Evolutionary conservation across 2,113 vertebrate species (phyloP).

Genomic region (Salvelinus alpinus): DNA sequence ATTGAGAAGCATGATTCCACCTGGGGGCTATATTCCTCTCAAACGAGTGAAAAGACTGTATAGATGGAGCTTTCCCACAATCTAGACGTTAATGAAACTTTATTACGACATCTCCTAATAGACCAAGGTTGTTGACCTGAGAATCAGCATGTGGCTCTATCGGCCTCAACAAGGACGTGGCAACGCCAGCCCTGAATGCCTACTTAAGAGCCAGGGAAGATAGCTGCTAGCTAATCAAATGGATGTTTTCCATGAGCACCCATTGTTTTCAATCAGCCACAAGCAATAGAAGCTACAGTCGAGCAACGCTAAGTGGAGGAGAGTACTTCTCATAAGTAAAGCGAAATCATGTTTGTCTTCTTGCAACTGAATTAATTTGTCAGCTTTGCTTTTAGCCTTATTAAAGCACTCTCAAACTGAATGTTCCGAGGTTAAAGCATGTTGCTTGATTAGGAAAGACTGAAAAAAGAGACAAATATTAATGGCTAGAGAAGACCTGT

Average conservation of each 20-base stretch:
- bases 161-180: constrained; percentile 37
- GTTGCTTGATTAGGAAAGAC: background rate
- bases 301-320: background rate
- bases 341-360: constrained; percentile 27
- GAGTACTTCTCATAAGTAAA: constrained; percentile 24
- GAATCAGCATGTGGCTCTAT: constrained; percentile 24
- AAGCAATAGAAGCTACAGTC: constrained; percentile 14
- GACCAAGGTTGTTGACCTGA: constrained; percentile 19
- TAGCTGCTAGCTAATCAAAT: constrained; percentile 50
- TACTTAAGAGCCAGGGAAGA: constrained; percentile 45
- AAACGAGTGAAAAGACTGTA: constrained; percentile 33
- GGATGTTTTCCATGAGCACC: constrained; percentile 33
- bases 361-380: constrained; percentile 35
- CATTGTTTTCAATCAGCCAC: constrained; percentile 36
- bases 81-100: constrained; percentile 58
- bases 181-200: constrained; percentile 38
- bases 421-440: constrained; percentile 4
- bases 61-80: constrained; percentile 36
- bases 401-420: constrained; percentile 24
- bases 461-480: constrained; percentile 1
- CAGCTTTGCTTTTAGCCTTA: constrained; percentile 48
- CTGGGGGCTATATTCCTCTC: constrained; percentile 35
- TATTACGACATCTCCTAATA: constrained; percentile 49
- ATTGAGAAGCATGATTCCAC: constrained; percentile 29
- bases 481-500: background rate